Evolutionary conservation across 1,140 invertebrate species (phyloP).

Genomic region (Marisa cornuarietis): DNA sequence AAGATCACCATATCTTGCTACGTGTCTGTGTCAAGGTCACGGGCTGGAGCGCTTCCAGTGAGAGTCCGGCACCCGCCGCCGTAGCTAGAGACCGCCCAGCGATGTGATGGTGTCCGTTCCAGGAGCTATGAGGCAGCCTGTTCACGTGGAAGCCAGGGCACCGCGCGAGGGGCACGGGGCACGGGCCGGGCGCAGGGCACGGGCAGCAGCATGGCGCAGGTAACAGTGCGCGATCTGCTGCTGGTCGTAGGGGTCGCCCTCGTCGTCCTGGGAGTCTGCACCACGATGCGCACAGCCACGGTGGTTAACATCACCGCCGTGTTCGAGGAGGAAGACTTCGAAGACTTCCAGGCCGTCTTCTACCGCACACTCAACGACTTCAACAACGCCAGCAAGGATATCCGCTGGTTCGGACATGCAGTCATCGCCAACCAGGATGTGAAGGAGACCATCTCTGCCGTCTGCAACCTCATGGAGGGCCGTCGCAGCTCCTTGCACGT

Average conservation of each 20-base stretch:
- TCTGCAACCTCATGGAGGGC: constrained; percentile 38
- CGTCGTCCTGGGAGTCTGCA: constrained; percentile 5
- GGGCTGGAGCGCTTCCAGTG: no score
- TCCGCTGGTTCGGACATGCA: constrained; percentile 28
- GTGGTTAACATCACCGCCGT: constrained; percentile 41
- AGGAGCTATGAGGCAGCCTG: background rate
- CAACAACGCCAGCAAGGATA: constrained; percentile 25
- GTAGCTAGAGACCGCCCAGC: background rate
- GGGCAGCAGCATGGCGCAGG: background rate
- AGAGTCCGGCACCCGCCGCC: background rate
- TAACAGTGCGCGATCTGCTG: background rate
- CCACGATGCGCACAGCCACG: constrained; percentile 11
- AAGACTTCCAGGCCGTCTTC: constrained; percentile 37
- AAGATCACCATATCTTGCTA: background rate
- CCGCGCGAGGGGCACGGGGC: constrained; percentile 4
- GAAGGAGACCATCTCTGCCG: constrained; percentile 27
- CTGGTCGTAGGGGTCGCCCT: background rate
- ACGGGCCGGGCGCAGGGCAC: background rate
- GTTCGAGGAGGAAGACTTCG: constrained; percentile 40
- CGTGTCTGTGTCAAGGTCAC: background rate
- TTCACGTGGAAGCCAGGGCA: background rate
- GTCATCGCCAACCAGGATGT: constrained; percentile 26
- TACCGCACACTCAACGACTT: constrained; percentile 37
- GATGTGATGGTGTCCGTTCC: background rate
- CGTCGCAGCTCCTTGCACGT: constrained; percentile 28